These are phyloP conservation scores for zebrafish (Danio rerio) DNA, from an alignment of 2,113 vertebrate genomes.

Conservation along the genomic window GRCz12tu NC_133177.1:38688001-38688500, in stretches of 20 bases:
- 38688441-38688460: too few species aligned
- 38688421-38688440: too few species aligned
- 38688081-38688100: conserved; percentile 17
- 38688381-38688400: too few species aligned
- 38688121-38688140: conserved; percentile 33
- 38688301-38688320: not conserved
- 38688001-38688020: not conserved
- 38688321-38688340: not conserved
- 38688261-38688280: not conserved
- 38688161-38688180: not conserved
- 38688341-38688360: too few species aligned
- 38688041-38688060: not conserved
- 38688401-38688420: too few species aligned
- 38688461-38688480: too few species aligned
- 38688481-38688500: too few species aligned
- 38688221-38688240: too few species aligned
- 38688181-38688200: not conserved
- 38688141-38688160: not conserved
- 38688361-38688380: too few species aligned
- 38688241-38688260: not conserved
- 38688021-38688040: not conserved
- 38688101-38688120: conserved; percentile 30
- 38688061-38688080: conserved; percentile 1
- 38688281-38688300: not conserved
- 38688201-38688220: not conserved